Evolutionary conservation across 2,888 invertebrate species (phyloP).

Genomic region (Drosophila kuntzei): DNA sequence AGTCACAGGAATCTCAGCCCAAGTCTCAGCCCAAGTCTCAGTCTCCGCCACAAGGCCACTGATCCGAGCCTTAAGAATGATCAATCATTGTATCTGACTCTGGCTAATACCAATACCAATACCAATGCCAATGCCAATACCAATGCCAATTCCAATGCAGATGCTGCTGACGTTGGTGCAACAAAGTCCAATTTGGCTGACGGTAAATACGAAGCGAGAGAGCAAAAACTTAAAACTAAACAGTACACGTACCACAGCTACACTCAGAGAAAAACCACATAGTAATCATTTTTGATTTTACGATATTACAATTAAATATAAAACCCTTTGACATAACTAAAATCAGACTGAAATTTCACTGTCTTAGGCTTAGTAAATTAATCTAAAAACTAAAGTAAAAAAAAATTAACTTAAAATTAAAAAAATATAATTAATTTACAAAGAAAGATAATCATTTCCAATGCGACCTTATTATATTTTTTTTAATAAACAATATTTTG

Average conservation of each 20-base stretch:
- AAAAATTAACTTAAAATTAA: too few relatives aligned
- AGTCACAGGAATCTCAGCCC: constrained; percentile 18
- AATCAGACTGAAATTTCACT: too few relatives aligned
- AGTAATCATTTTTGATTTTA: neutral
- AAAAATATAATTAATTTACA: too few relatives aligned
- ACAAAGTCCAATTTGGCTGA: constrained; percentile 58
- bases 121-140: constrained; percentile 1
- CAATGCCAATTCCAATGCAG: neutral
- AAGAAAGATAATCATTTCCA: too few relatives aligned
- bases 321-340: too few relatives aligned
- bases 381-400: too few relatives aligned
- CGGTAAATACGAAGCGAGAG: constrained; percentile 53
- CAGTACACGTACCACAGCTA: neutral
- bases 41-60: constrained; percentile 38
- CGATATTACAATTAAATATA: constrained; percentile 1
- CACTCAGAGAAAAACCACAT: neutral
- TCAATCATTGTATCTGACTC: constrained; percentile 66
- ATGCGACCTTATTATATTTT: too few relatives aligned
- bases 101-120: constrained; percentile 44
- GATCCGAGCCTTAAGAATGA: constrained; percentile 55
- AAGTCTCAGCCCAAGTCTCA: constrained; percentile 22
- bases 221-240: neutral
- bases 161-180: constrained; percentile 27
- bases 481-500: too few relatives aligned
- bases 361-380: too few relatives aligned